A percentile compares a stretch with the other conserved stretches of the same genome.
These are phyloP conservation scores for Thysanoteuthis rhombus DNA, from an alignment of 2,888 invertebrate genomes.

Conservation along the genomic window DNA sequence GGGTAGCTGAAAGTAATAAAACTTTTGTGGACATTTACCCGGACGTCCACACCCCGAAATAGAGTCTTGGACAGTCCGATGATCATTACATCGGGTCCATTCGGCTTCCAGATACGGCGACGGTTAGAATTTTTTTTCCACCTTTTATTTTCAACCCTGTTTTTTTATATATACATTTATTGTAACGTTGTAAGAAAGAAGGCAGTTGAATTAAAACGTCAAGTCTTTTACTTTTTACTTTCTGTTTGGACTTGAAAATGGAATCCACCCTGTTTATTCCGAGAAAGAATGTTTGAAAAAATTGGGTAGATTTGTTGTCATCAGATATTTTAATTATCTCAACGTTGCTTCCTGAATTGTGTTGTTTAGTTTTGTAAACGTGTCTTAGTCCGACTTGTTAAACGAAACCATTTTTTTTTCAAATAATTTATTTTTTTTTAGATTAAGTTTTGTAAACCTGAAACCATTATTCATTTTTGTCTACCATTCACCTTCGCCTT, in stretches of 20 bases:
- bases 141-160: not conserved
- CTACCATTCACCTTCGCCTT: too few species aligned
- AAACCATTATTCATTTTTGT: too few species aligned
- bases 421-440: too few species aligned
- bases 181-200: too few species aligned
- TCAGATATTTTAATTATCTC: not conserved
- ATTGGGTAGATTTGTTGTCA: too few species aligned
- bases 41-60: not conserved
- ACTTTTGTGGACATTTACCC: not conserved
- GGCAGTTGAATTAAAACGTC: too few species aligned
- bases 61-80: not conserved
- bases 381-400: not conserved
- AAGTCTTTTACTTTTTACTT: too few species aligned
- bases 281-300: not conserved
- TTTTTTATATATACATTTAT: too few species aligned
- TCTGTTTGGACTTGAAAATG: not conserved
- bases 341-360: not conserved
- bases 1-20: not conserved
- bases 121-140: not conserved
- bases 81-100: not conserved
- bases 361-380: not conserved
- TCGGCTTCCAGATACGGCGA: not conserved
- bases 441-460: too few species aligned
- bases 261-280: not conserved
- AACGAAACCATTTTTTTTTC: too few species aligned